Evolutionary conservation across 1,140 invertebrate genomes (phyloP).

Genomic region (Ladona fulva): DNA sequence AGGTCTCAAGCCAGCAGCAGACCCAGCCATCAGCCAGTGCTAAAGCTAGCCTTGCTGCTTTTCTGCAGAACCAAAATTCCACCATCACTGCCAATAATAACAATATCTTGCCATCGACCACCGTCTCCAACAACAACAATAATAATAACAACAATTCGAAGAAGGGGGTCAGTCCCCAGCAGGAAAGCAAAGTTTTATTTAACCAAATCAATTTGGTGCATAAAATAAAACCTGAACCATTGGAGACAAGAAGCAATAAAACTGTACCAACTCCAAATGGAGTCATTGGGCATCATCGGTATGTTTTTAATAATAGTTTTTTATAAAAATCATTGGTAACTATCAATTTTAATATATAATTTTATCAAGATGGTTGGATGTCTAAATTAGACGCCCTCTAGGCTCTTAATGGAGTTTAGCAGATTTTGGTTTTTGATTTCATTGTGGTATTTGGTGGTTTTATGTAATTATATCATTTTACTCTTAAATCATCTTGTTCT

Average conservation of each 20-base stretch:
- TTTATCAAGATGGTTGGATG: no score
- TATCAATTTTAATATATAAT: no score
- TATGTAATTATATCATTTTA: no score
- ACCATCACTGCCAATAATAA: conserved; percentile 32
- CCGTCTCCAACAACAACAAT: conserved; percentile 21
- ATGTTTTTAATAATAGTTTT: background rate
- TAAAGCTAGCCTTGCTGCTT: conserved; percentile 44
- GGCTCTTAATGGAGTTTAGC: no score
- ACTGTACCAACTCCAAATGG: conserved; percentile 13
- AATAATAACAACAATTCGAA: conserved; percentile 25
- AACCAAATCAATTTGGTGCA: conserved; percentile 32
- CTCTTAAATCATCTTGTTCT: no score
- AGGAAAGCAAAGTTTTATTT: conserved; percentile 30
- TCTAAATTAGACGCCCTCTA: no score
- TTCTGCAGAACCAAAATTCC: conserved; percentile 38
- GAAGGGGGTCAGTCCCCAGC: conserved; percentile 25
- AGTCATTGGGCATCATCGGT: conserved; percentile 14
- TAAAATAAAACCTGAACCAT: conserved; percentile 12
- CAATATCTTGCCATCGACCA: conserved; percentile 29
- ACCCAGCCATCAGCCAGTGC: conserved; percentile 32
- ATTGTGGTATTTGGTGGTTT: no score
- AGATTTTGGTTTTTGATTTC: no score
- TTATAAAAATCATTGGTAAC: no score
- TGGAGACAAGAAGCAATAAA: conserved; percentile 1
- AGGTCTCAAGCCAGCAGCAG: background rate